Evolutionary conservation across 2,113 vertebrate species (phyloP), one percentile per base, ranked within the genome.

Genomic region (Jaculus jaculus): DNA sequence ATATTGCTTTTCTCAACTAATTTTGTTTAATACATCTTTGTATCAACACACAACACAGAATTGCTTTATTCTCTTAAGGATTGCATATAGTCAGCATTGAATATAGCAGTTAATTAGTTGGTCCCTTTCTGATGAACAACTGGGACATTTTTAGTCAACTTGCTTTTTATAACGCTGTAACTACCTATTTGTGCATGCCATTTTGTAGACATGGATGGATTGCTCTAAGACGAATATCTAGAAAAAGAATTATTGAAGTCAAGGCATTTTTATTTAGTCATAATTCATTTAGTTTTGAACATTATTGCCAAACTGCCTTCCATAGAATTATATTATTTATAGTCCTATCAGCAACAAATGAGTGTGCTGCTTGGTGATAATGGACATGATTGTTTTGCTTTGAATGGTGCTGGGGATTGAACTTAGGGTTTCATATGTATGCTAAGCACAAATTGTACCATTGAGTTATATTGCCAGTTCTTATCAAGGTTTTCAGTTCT

Each of bases 11-110:
- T 79, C 47, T 94, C 58, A 81, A 15, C 73, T 88, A 84, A 10
- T 42, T 68, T 37, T 89, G 71, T 91, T 92, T 82, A 24, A 85
- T 71, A 28, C 58, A 77, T 71, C 80, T 84, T 3, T 34, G 68
- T 69, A n/a, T 73, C 37, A 84, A 34, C 90, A 63, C 32, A 47
- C 42, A 47, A 61, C 32, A 42, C 11, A 75, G 8, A 91, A 42
- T 60, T 94, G 20, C 92, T 93, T 91, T 28, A 71, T 77, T 91
- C 26, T 82, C 73, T 86, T 71, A 95, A 58, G 66, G 65, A 34
- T 7, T 71, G 10, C 24, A 90, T 77, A 77, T 75, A 84, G 89
- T 91, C 89, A 63, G 72, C 69, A 54, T 79, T 51, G 21, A 85
- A 83, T 54, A 17, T 60, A 69, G 81, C 15, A 30, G 39, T 77